Percentiles rank a stretch among this genome's conserved stretches.
Evolutionary conservation across 1,140 invertebrate genomes (phyloP).

Genomic region (Carcinoscorpius rotundicauda): DNA sequence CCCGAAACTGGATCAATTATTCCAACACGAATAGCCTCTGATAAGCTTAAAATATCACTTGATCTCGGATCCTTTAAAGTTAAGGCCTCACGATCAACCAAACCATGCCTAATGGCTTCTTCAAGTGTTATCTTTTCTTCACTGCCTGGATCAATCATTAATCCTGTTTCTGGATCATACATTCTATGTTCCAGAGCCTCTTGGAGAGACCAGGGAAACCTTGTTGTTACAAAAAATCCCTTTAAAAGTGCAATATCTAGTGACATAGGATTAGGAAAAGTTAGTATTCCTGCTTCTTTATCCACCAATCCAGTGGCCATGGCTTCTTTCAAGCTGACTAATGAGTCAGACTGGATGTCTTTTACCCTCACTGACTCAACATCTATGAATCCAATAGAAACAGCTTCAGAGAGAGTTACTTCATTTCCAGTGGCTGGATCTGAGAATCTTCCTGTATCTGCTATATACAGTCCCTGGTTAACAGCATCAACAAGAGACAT

Average conservation of each 20-base stretch:
- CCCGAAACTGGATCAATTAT: slow-evolving; percentile 69
- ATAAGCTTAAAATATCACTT: slow-evolving; percentile 60
- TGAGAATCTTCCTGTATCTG: slow-evolving; percentile 53
- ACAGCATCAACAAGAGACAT: slow-evolving; percentile 60
- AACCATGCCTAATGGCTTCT: slow-evolving; percentile 60
- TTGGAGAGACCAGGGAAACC: slow-evolving; percentile 45
- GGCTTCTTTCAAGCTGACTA: slow-evolving; percentile 53
- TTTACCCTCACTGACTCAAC: slow-evolving; percentile 65
- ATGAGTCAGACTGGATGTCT: slow-evolving; percentile 24
- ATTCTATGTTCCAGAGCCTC: slow-evolving; percentile 71
- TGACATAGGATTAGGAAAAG: slow-evolving; percentile 49
- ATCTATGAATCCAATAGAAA: slow-evolving; percentile 31
- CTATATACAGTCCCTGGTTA: slow-evolving; percentile 61
- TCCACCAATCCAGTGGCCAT: slow-evolving; percentile 58
- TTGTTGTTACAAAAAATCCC: background rate
- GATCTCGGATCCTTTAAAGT: slow-evolving; percentile 65
- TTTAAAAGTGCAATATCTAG: slow-evolving; percentile 44
- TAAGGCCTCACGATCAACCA: slow-evolving; percentile 62
- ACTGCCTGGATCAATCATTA: slow-evolving; percentile 61
- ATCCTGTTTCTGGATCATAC: slow-evolving; percentile 58
- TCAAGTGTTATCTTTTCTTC: slow-evolving; percentile 54
- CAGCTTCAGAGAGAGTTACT: slow-evolving; percentile 66
- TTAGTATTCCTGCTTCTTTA: slow-evolving; percentile 50
- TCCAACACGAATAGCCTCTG: slow-evolving; percentile 63
- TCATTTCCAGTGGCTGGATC: slow-evolving; percentile 60